Percentiles rank a stretch among this genome's conserved stretches.
phyloP scores from a whole-genome alignment of 2,797 vertebrate species.

The Sciurus vulgaris region DNA sequence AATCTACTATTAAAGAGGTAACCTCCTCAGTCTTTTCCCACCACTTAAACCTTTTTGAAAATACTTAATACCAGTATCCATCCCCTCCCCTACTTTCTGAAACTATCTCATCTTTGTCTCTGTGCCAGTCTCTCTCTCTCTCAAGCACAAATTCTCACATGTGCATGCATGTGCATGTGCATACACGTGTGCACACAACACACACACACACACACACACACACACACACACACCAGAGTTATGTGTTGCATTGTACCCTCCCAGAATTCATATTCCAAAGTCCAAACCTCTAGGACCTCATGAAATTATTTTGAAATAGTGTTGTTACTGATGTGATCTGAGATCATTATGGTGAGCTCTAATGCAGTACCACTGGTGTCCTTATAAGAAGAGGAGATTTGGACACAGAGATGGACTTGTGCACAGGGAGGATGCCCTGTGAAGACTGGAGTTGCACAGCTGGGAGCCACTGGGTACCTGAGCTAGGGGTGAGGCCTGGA shows the following conservation, averaged over 20 bases:
- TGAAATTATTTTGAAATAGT: background rate
- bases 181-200: background rate
- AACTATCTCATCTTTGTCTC: background rate
- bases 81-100: background rate
- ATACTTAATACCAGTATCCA: background rate
- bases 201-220: background rate
- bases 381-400: background rate
- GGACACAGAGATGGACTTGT: background rate
- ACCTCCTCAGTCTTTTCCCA: background rate
- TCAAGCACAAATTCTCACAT: background rate
- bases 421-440: background rate
- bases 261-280: background rate
- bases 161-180: too few species aligned
- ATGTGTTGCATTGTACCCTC: background rate
- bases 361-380: background rate
- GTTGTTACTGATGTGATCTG: background rate
- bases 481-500: background rate
- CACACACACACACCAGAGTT: background rate
- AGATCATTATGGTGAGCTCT: background rate
- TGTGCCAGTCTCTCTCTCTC: background rate
- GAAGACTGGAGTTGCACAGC: background rate
- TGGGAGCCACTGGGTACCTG: background rate
- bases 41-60: background rate
- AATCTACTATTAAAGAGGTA: background rate
- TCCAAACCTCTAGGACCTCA: background rate